Base-by-base conservation (phyloP, 2,113 vertebrate species). In the Semnopithecus entellus region DNA sequence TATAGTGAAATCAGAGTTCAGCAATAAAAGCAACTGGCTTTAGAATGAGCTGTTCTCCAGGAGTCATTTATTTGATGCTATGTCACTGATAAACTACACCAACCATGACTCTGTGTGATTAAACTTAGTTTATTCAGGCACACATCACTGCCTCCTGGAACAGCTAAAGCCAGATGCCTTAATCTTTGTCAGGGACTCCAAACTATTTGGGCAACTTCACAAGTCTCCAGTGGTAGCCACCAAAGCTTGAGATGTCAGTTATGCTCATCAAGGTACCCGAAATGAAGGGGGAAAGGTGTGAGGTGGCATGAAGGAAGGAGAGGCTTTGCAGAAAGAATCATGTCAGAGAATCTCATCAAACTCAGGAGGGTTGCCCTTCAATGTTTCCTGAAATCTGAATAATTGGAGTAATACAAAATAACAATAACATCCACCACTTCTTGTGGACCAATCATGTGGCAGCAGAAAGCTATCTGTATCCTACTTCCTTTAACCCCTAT, bases 51-150 rank as follows among this genome's bases (percentile, higher is more conserved):
- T 95, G 94, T 94, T 97, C 97, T 96, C 92, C 97, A 96, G 84
- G 90, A 98, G 88, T 83, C 96, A 91, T 96, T 97, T 97, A 93
- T 92, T 96, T 91, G 96, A 98, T 96, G 92, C 52, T 82, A 79
- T 95, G 95, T 97, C 96, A 97, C 90, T 97, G 95, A 98, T 96
- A 97, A 94, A 95, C 64, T 35, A 84, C 13, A 27, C 88, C 94
- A 96, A 81, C 76, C 93, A 92, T 18, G 48, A 96, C 92, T 93
- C 85, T 79, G 27, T 4, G 5, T 95, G 95, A 96, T 94, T 94
- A 97, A 97, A 93, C 91, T 94, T 94, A 94, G 95, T 97, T 97
- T 96, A 96, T 86, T 96, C 91, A 97, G 90, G 96, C 20, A 43
- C 93, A 85, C 64, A 88, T 82, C 40, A 73, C 91, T 80, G 73